A percentile compares a stretch with the other conserved stretches of the same genome.
These are phyloP conservation scores for Epicauta chinensis DNA, from an alignment of 1,140 invertebrate genomes.

Conservation along the genomic window DNA sequence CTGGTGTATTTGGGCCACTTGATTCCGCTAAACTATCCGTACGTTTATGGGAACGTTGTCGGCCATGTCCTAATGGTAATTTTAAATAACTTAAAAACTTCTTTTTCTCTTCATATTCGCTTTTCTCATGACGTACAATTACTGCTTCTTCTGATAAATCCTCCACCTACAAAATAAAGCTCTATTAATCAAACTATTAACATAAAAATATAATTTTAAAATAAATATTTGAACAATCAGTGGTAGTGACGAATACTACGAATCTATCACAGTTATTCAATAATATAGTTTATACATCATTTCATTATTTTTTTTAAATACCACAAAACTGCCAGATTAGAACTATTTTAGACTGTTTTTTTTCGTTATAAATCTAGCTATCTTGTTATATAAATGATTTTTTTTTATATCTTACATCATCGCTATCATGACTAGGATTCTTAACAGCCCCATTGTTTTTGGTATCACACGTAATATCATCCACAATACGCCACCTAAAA, in stretches of 20 bases:
- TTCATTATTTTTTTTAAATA: slow-evolving; percentile 6
- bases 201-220: not conserved
- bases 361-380: no score
- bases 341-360: no score
- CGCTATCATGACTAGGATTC: slow-evolving; percentile 50
- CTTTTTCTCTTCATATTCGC: slow-evolving; percentile 71
- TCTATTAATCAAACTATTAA: slow-evolving; percentile 3
- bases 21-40: slow-evolving; percentile 62
- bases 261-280: slow-evolving; percentile 18
- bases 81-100: slow-evolving; percentile 68
- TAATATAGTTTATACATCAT: slow-evolving; percentile 15
- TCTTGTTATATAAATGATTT: no score
- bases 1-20: slow-evolving; percentile 67
- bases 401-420: no score
- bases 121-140: slow-evolving; percentile 60
- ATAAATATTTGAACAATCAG: slow-evolving; percentile 10
- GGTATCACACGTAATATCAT: slow-evolving; percentile 45
- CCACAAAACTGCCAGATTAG: no score
- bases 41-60: slow-evolving; percentile 53
- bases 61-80: slow-evolving; percentile 52
- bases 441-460: slow-evolving; percentile 52
- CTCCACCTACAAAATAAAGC: slow-evolving; percentile 55
- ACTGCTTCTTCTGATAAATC: slow-evolving; percentile 71
- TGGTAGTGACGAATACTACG: slow-evolving; percentile 22
- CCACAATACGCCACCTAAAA: slow-evolving; percentile 56